Base-by-base conservation (phyloP, 2,888 invertebrate genomes). In the Clunio marinus region DNA sequence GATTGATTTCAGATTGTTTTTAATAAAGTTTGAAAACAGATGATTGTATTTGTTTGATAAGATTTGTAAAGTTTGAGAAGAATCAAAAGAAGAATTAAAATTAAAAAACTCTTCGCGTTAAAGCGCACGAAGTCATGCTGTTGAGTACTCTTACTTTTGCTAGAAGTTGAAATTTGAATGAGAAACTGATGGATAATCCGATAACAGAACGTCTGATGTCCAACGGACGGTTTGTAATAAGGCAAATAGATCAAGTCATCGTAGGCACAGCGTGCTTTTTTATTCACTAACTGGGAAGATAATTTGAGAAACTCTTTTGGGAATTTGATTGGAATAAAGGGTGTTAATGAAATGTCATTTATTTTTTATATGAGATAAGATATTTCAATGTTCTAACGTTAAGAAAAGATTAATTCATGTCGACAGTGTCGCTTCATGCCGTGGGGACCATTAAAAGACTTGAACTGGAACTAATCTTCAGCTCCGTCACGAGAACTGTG, bases 401-500 rank as follows among this genome's bases (percentile, higher is more conserved):
- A n/a, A 3, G 15, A 15, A 41, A 13, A 3, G 15, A 41, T 41
- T 10, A 41, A 7, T 41, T 10, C 41, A 10, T 7, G 41, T 41
- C 41, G 13, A 57, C 57, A 27, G 24, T 8, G 2, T 46, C 15
- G 13, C 17, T 27, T 59, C 4, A 59, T 59, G 59, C 10, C 22
- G 22, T 35, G 17, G 20, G 17, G 28, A 27, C 27, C 24, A 27
- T 15, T 15, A 37, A 27, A 65, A 15, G 27, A 45, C 46, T 65
- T 41, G 17, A 46, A 46, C 41, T 65, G 63, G 63, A 65, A 65
- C 46, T 65, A 65, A 65, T 65, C 46, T 46, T 41, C 41, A 37
- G 20, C 10, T 8, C 13, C 55, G 8, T 7, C 55, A 59, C 13
- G 25, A 17, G 37, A 20, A 32, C 20, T 17, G 15, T 15, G 13